These are phyloP conservation scores for Ceyx melanurus DNA, from an alignment of 2,113 vertebrate species.

Conservation along the genomic window DNA sequence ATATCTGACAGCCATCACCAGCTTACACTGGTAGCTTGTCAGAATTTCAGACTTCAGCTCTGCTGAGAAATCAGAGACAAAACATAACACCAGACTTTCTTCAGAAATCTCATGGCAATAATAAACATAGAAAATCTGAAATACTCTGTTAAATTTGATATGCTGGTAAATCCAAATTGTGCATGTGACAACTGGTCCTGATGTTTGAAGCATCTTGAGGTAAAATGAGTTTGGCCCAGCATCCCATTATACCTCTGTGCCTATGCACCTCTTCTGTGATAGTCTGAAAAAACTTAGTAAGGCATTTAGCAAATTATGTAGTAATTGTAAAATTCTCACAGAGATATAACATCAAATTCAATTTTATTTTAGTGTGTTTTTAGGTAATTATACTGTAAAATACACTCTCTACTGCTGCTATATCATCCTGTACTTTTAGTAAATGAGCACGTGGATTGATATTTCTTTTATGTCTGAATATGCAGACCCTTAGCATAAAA, in stretches of 20 bases:
- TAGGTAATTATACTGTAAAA: not conserved
- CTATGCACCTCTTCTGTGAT: not conserved
- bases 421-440: not conserved
- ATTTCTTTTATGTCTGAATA: not conserved
- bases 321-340: not conserved
- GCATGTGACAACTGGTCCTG: not conserved
- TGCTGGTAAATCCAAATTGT: not conserved
- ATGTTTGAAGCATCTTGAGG: not conserved
- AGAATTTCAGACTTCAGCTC: not conserved
- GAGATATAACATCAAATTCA: not conserved
- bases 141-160: not conserved
- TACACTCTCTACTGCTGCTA: not conserved
- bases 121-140: not conserved
- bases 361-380: not conserved
- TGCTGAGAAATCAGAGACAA: not conserved
- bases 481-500: not conserved
- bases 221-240: not conserved
- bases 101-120: not conserved
- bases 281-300: not conserved
- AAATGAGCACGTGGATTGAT: not conserved
- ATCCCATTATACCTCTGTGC: not conserved
- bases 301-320: not conserved
- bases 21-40: not conserved
- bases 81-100: not conserved
- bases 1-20: fast-evolving